Evolutionary conservation across 2,113 vertebrate species (phyloP).

Genomic region (Accipiter cooperii): DNA sequence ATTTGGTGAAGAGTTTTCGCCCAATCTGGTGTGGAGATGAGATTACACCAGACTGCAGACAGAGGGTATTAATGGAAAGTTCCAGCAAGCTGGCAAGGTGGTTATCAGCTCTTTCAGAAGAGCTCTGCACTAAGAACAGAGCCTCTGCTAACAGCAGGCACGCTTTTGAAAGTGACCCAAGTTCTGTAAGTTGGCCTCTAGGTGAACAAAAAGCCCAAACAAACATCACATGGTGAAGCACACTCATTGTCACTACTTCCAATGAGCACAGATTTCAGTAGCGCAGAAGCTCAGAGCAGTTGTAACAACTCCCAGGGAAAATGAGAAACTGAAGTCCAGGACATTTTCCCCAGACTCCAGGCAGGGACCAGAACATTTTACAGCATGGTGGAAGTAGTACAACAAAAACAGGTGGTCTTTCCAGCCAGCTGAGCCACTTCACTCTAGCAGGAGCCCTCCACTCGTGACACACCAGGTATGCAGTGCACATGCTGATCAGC

Average conservation of each 20-base stretch:
- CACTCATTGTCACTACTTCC: neutral
- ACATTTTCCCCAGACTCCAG: neutral
- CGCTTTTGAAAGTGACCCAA: fast-evolving
- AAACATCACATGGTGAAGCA: neutral
- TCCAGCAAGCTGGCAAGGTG: neutral
- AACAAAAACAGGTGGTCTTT: neutral
- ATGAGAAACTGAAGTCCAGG: neutral
- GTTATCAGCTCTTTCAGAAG: neutral
- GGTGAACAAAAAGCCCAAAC: neutral
- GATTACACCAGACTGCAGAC: neutral
- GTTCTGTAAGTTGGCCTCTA: neutral
- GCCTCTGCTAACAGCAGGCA: fast-evolving
- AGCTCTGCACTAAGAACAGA: neutral
- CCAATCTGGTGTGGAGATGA: neutral
- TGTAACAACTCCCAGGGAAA: neutral
- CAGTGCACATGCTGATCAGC: fast-evolving
- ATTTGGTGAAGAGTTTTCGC: neutral
- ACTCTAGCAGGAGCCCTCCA: neutral
- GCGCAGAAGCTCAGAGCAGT: neutral
- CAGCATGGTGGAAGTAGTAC: neutral
- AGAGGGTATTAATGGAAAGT: neutral
- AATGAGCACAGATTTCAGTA: fast-evolving
- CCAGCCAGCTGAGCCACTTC: neutral
- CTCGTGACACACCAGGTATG: fast-evolving
- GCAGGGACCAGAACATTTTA: neutral